Evolutionary conservation across 30 jellyfish, hydroid and myxozoan genomes (phyloP), one percentile per base, ranked within the genome.

Genomic region (Phacellophora camtschatica): DNA sequence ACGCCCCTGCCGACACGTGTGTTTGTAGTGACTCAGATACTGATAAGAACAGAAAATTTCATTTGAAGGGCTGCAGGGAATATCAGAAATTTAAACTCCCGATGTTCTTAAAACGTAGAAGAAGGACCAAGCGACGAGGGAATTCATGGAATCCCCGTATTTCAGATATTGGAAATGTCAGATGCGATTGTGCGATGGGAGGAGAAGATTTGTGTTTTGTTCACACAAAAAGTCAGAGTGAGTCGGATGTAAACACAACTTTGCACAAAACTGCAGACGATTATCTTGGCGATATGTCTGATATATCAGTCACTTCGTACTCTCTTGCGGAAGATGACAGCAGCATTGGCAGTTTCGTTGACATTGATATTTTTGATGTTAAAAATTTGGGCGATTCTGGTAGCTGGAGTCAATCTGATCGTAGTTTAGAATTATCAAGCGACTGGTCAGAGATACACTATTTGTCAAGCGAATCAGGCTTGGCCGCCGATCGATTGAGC

Each of bases 151-250:
- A 24, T 63, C 63, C 46, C 61, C 51, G 49, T 34, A 49, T 7
- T 18, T 9, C 86, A 3, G 18, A 66, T 2, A 23, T 20, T 11
- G 54, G 50, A 13, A 63, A 27, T 20, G 46, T 56, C 46, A 72
- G 71, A 12, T 78, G 90, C 74, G 90, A 64, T 20, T 78, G 90
- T 62, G 90, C 90, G 3, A 34, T 48, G 20, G 63, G 82, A 22
- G 78, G 90, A 16, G 82, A 50, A 32, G 90, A 78, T 11, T 33
- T 78, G 50, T 78, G 90, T 46, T 53, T 78, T 70, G 35, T 78
- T 4, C 90, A 78, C 72, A 32, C 33, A 74, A 78, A 78, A 62
- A 78, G 90, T 48, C 82, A 78, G 12, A 78, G 90, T 33, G 90
- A 78, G 42, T 78, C 90, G 49, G 90, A 78, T 48, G 34, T 63